Evolutionary conservation across 2,797 vertebrate species (phyloP).

Genomic region (Rhinatrema bivittatum): DNA sequence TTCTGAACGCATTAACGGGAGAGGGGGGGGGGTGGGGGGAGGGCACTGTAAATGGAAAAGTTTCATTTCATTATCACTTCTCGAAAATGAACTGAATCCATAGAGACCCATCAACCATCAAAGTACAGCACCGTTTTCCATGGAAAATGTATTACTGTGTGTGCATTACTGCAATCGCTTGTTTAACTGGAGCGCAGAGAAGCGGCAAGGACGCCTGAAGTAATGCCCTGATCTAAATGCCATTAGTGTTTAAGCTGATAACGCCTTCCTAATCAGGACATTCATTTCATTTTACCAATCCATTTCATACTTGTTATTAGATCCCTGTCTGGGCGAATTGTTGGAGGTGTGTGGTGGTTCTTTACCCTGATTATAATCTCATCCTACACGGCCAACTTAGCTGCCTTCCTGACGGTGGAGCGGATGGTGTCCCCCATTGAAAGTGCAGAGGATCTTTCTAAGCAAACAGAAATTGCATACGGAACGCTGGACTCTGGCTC

Average conservation of each 20-base stretch:
- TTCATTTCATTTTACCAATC: slow-evolving; percentile 60
- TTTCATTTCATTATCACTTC: slow-evolving; percentile 17
- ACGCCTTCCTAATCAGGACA: too few species aligned
- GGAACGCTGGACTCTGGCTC: slow-evolving; percentile 97
- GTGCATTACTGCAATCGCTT: slow-evolving; percentile 9
- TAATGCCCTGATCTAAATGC: slow-evolving; percentile 1
- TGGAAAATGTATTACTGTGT: too few species aligned
- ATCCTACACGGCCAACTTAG: slow-evolving; percentile 98
- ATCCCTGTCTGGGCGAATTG: slow-evolving; percentile 96
- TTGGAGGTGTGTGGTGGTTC: slow-evolving; percentile 99
- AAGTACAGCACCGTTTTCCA: neutral
- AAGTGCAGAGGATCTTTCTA: slow-evolving; percentile 95
- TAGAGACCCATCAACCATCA: too few species aligned
- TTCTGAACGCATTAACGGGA: slow-evolving; percentile 10
- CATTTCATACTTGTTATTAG: slow-evolving; percentile 77
- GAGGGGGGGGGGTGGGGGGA: too few species aligned
- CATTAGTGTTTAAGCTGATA: slow-evolving; percentile 36
- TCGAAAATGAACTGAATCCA: too few species aligned
- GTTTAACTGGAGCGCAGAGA: neutral
- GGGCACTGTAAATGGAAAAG: slow-evolving; percentile 4
- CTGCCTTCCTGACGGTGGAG: slow-evolving; percentile 98
- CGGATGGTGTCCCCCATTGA: slow-evolving; percentile 98
- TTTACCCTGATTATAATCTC: slow-evolving; percentile 99
- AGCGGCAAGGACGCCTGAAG: slow-evolving; percentile 2
- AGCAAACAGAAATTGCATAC: slow-evolving; percentile 96